Evolutionary conservation across 2,113 vertebrate species (phyloP).

Genomic region (Jacana jacana): DNA sequence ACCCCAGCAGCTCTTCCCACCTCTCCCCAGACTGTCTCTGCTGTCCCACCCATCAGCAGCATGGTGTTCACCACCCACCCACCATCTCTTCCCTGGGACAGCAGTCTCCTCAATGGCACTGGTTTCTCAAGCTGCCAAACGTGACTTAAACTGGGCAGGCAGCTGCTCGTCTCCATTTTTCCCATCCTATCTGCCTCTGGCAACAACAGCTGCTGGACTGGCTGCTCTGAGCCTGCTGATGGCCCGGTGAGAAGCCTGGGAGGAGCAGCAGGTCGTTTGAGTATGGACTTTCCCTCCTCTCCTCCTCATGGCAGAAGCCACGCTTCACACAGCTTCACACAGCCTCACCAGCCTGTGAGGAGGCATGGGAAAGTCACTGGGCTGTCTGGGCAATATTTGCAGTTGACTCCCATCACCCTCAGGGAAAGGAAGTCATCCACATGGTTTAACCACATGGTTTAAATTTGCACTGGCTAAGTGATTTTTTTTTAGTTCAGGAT

Average conservation of each 20-base stretch:
- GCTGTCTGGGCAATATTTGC: background rate
- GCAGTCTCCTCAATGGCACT: fast-evolving
- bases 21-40: fast-evolving
- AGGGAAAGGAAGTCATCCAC: background rate
- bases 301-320: background rate
- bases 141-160: background rate
- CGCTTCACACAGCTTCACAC: fast-evolving
- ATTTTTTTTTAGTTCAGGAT: background rate
- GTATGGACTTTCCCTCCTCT: background rate
- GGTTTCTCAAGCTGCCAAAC: background rate
- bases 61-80: background rate
- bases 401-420: background rate
- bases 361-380: background rate
- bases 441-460: background rate
- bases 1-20: background rate
- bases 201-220: background rate
- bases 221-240: background rate
- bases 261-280: background rate
- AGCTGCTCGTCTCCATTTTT: background rate
- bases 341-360: too few species aligned
- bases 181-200: background rate
- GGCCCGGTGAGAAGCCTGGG: background rate
- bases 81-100: background rate
- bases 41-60: background rate
- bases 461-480: background rate